These are phyloP conservation scores for Oikopleura vanhoeffeni DNA, from an alignment of 23 tunicate species.

Conservation along the genomic window DNA sequence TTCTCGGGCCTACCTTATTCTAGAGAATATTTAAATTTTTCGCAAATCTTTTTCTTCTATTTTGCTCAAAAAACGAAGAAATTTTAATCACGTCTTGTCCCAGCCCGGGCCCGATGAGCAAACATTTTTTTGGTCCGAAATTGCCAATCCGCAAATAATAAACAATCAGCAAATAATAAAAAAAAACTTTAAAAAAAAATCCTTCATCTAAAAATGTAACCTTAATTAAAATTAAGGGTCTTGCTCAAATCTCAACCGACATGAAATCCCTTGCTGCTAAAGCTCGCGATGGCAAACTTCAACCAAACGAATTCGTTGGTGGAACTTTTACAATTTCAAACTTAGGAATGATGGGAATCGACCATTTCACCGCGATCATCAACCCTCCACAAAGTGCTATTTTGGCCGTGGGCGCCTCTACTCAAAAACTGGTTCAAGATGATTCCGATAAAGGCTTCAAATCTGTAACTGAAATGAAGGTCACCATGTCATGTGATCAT, in stretches of 20 bases:
- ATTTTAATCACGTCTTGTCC: too few relatives aligned
- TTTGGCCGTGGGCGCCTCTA: constrained; percentile 15
- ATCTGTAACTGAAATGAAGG: constrained; percentile 53
- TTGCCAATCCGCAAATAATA: neutral
- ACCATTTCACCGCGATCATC: constrained; percentile 66
- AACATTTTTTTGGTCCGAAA: neutral
- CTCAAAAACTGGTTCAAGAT: neutral
- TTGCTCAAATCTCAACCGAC: constrained; percentile 18
- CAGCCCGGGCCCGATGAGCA: neutral
- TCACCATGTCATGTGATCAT: constrained; percentile 79
- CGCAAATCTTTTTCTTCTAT: too few relatives aligned
- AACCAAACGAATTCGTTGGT: constrained; percentile 55
- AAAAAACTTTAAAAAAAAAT: neutral
- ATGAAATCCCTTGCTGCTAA: constrained; percentile 26
- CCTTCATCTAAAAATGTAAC: constrained; percentile 9
- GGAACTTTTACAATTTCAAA: constrained; percentile 72
- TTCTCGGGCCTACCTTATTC: too few relatives aligned
- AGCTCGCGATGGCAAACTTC: constrained; percentile 28
- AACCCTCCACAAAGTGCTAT: constrained; percentile 75
- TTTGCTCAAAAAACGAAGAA: too few relatives aligned
- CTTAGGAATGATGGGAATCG: constrained; percentile 59
- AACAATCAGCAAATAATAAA: neutral
- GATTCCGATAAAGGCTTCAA: constrained; percentile 15
- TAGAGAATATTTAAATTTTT: too few relatives aligned
- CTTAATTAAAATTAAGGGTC: too few relatives aligned